phyloP scores from a whole-genome alignment of 2,113 vertebrate genomes.

The Cettia cetti region DNA sequence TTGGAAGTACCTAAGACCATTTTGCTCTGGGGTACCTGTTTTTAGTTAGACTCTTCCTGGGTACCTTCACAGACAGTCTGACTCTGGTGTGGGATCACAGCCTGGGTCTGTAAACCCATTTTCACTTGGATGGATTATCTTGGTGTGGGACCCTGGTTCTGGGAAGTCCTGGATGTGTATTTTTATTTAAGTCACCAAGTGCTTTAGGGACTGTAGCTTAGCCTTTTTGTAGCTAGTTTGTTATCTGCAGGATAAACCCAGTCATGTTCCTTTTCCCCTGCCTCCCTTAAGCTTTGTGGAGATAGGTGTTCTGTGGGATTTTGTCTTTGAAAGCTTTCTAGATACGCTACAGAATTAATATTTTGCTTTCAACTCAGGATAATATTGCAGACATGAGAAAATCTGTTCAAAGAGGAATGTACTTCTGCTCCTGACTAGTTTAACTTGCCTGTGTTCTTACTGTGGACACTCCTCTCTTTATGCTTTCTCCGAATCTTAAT shows the following conservation, averaged over 20 bases:
- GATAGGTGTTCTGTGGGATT: background rate
- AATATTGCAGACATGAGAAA: background rate
- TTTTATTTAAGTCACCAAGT: background rate
- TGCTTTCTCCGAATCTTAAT: conserved; percentile 50
- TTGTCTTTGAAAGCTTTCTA: background rate
- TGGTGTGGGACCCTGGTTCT: background rate
- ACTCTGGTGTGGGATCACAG: background rate
- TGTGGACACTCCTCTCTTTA: conserved; percentile 23
- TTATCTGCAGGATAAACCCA: background rate
- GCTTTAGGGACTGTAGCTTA: background rate
- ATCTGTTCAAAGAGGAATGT: background rate
- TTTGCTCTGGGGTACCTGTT: background rate
- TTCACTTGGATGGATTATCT: background rate
- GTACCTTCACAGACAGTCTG: background rate
- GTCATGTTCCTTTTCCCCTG: background rate
- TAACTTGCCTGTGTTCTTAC: background rate
- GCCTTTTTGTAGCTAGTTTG: background rate
- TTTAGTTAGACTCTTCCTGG: background rate
- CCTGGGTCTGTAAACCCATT: background rate
- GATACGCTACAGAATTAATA: background rate
- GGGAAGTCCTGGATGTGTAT: background rate
- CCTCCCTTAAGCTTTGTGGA: background rate
- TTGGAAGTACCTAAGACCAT: background rate
- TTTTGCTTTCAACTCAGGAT: background rate
- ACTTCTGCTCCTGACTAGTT: background rate